Evolutionary conservation across 1,140 invertebrate genomes (phyloP), one percentile per base, ranked within the genome.

Genomic region (Macrobrachium rosenbergii): DNA sequence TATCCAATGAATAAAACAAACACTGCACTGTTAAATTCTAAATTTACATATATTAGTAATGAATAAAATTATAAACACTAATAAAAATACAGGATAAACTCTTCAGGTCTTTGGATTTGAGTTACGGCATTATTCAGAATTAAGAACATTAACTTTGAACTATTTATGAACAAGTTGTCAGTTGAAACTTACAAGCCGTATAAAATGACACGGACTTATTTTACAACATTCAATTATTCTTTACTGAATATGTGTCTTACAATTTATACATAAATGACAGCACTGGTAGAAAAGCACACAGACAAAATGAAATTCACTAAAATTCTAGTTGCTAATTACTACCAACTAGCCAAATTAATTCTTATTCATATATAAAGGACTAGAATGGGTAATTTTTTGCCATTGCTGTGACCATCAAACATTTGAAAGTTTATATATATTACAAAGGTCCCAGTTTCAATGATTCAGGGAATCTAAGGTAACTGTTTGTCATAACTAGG

Each of bases 231-330:
- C 78, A 86, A 73, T 80, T 43, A 72, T 80, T 80, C 77, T 17
- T 59, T 86, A 87, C 58, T 80, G 75, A 43, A 83, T 77, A 86
- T 63, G 21, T 63, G 21, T 87, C 69, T 69, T 87, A 87, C 85
- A 87, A 59, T 75, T 81, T 87, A 87, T 79, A 87, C 85, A 87
- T 81, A 87, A 87, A 87, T 75, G 84, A 87, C 82, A 63, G 67
- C 73, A 87, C 77, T 87, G 85, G 85, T 87, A 87, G 85, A 87
- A 87, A 87, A 87, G 85, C 85, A 87, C 85, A 87, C 72, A 75
- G 85, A 87, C 78, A 75, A 81, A 87, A 87, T 87, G 78, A 87
- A 81, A 87, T 59, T 43, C 23, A 62, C 78, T 81, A 64, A 73
- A 76, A 64, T 52, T 73, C 79, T 81, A 75, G 12, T 72, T 59